A percentile compares a stretch with the other conserved stretches of the same genome.
Evolutionary conservation across 2,113 vertebrate species (phyloP).

Genomic region (Gila orcuttii): DNA sequence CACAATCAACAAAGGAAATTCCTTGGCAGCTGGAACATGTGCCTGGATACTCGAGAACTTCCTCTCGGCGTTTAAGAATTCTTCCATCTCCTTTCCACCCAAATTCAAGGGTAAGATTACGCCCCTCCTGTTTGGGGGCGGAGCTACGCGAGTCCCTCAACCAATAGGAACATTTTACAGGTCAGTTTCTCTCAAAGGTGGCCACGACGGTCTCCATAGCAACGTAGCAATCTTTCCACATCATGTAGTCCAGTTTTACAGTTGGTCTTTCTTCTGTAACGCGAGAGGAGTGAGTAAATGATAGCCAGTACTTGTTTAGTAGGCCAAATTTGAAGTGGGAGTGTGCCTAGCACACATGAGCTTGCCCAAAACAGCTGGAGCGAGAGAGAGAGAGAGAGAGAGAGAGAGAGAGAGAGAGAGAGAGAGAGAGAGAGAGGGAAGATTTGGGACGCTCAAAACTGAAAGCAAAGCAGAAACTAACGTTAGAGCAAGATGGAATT

Average conservation of each 20-base stretch:
- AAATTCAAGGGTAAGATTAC: slow-evolving; percentile 60
- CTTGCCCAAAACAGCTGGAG: slow-evolving; percentile 53
- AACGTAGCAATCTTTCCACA: slow-evolving; percentile 55
- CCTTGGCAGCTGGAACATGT: slow-evolving; percentile 55
- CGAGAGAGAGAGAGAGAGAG: slow-evolving; percentile 12
- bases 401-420: slow-evolving; percentile 27
- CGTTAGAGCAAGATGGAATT: slow-evolving; percentile 5
- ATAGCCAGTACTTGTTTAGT: background rate
- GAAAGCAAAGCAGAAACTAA: slow-evolving; percentile 14
- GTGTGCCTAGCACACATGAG: slow-evolving; percentile 11
- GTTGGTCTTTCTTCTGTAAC: slow-evolving; percentile 22
- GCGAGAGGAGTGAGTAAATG: slow-evolving; percentile 29
- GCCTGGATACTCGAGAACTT: slow-evolving; percentile 58
- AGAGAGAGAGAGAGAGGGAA: slow-evolving; percentile 30
- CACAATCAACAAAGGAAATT: slow-evolving; percentile 64
- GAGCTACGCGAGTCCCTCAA: slow-evolving; percentile 30
- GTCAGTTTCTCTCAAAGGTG: slow-evolving; percentile 53
- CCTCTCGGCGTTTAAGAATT: slow-evolving; percentile 57
- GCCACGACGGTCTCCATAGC: slow-evolving; percentile 54
- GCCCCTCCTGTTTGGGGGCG: slow-evolving; percentile 46
- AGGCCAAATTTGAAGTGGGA: slow-evolving; percentile 28
- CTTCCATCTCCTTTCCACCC: slow-evolving; percentile 41
- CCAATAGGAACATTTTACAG: slow-evolving; percentile 56
- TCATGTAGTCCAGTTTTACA: slow-evolving; percentile 57
- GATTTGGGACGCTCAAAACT: slow-evolving; percentile 7